These are phyloP conservation scores for Micoletzkya japonica DNA, from an alignment of 2,888 invertebrate genomes.

Conservation along the genomic window DNA sequence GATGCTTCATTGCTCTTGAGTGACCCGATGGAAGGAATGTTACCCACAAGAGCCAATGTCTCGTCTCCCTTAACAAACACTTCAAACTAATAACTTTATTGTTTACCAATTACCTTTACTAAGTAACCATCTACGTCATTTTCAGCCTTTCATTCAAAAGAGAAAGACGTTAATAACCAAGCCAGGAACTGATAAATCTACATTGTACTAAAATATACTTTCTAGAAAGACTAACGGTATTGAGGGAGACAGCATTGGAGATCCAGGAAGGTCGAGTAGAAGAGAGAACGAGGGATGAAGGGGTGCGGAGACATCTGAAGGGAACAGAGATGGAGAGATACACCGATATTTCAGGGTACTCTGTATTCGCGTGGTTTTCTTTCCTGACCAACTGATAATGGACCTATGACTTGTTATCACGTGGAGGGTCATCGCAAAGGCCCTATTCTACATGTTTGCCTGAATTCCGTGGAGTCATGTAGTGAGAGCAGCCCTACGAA, in stretches of 20 bases:
- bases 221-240: background rate
- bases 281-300: constrained; percentile 5
- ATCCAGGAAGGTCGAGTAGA: background rate
- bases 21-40: background rate
- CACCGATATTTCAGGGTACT: background rate
- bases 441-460: no score
- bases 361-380: background rate
- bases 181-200: no score
- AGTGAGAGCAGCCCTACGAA: no score
- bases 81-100: no score
- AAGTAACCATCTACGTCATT: no score
- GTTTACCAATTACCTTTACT: no score
- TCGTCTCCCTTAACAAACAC: background rate
- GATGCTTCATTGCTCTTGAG: constrained; percentile 11
- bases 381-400: background rate
- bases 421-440: background rate
- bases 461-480: no score
- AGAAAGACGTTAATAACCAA: no score
- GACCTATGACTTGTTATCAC: background rate
- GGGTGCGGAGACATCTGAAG: constrained; percentile 9
- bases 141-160: no score
- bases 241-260: constrained; percentile 5
- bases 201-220: no score
- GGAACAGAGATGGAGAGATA: background rate
- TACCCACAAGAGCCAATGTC: constrained; percentile 14